Conservation (phyloP, 2,797 vertebrate genomes). For the Clarias platycephalus region DNA sequence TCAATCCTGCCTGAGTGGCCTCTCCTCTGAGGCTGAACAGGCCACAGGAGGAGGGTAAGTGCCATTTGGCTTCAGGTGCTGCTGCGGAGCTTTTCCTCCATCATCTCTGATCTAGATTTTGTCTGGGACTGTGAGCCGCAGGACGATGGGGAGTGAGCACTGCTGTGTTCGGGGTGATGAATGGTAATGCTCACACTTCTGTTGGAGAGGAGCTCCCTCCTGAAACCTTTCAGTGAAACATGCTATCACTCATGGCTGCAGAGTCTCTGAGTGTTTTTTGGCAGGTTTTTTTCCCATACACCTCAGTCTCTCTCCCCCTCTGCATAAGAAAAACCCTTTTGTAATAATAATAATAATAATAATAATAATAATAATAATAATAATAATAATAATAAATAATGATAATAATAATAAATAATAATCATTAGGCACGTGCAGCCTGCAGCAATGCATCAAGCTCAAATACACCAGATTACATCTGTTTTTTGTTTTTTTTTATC, state of each 20-base stretch:
- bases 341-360: not conserved
- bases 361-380: too few species aligned
- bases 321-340: constrained; percentile 1
- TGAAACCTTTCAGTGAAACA: constrained; percentile 49
- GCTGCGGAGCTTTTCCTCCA: constrained; percentile 33
- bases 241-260: constrained; percentile 50
- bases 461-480: constrained; percentile 18
- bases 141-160: constrained; percentile 9
- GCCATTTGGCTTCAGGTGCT: constrained; percentile 43
- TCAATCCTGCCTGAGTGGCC: constrained; percentile 28
- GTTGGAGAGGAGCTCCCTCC: constrained; percentile 43
- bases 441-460: not conserved
- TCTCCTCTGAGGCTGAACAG: constrained; percentile 30
- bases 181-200: constrained; percentile 46
- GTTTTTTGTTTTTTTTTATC: not conserved
- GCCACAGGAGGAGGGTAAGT: constrained; percentile 49
- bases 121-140: constrained; percentile 27
- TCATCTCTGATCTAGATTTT: constrained; percentile 40
- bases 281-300: constrained; percentile 18
- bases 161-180: constrained; percentile 46
- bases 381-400: too few species aligned
- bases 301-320: not conserved
- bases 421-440: not conserved
- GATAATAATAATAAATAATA: not conserved
- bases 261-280: constrained; percentile 37